Evolutionary conservation across 2,113 vertebrate genomes (phyloP).

Genomic region (Ornithorhynchus anatinus): DNA sequence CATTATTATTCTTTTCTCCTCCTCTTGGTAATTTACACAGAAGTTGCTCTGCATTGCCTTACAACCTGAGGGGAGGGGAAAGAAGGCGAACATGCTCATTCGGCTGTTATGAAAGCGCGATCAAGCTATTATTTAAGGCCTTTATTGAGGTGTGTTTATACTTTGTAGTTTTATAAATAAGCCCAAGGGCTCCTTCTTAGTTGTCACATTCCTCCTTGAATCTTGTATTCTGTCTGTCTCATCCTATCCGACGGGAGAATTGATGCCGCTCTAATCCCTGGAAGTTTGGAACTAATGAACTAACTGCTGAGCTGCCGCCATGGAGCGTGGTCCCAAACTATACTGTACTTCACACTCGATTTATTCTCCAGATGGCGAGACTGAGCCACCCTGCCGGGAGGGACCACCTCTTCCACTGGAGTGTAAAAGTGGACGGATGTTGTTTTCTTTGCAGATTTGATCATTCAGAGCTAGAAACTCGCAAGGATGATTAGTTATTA

Average conservation of each 20-base stretch:
- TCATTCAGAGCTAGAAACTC: conserved; percentile 76
- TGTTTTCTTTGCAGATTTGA: conserved; percentile 85
- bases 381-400: conserved; percentile 84
- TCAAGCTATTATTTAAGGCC: conserved; percentile 29
- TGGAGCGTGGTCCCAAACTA: conserved; percentile 97
- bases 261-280: conserved; percentile 91
- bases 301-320: conserved; percentile 97
- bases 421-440: conserved; percentile 91
- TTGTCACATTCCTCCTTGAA: conserved; percentile 61
- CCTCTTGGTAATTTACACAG: not conserved
- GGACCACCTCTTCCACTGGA: conserved; percentile 92
- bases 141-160: conserved; percentile 66
- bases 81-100: conserved; percentile 32
- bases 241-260: conserved; percentile 82
- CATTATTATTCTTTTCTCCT: not conserved
- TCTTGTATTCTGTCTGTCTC: conserved; percentile 75
- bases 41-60: conserved; percentile 10
- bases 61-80: not conserved
- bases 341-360: conserved; percentile 99
- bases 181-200: conserved; percentile 63
- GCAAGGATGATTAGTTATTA: conserved; percentile 74
- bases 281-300: conserved; percentile 99
- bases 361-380: conserved; percentile 99
- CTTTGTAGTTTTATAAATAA: conserved; percentile 59
- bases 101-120: conserved; percentile 27